Evolutionary conservation across 2,888 invertebrate genomes (phyloP).

Genomic region (Eristalis arbustorum): DNA sequence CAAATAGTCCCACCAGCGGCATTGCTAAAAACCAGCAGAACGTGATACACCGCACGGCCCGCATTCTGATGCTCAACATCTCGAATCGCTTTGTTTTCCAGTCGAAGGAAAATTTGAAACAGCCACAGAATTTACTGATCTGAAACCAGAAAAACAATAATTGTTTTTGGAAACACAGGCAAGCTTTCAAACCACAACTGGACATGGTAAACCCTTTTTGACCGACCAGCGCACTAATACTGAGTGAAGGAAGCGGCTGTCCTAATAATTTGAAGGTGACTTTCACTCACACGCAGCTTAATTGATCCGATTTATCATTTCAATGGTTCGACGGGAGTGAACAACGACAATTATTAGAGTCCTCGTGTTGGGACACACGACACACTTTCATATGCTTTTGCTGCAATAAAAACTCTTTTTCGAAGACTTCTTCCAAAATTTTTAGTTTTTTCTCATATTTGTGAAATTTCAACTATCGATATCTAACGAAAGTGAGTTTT

Average conservation of each 20-base stretch:
- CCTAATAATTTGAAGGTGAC: neutral
- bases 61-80: neutral
- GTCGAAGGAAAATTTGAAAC: neutral
- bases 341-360: no score
- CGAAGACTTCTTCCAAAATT: no score
- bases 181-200: neutral
- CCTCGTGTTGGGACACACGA: no score
- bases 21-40: neutral
- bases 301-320: no score
- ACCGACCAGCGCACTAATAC: neutral
- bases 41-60: neutral
- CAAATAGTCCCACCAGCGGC: accelerated
- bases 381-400: no score
- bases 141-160: neutral
- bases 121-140: neutral
- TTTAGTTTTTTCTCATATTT: no score
- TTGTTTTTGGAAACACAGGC: neutral
- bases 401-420: no score
- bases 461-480: no score
- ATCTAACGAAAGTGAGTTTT: no score
- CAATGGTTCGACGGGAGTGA: no score
- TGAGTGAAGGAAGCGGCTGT: neutral
- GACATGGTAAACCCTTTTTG: neutral
- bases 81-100: neutral
- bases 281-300: no score